Evolutionary conservation across 2,888 invertebrate genomes (phyloP), one percentile per base, ranked within the genome.

Genomic region (Xanthorhoe designata): DNA sequence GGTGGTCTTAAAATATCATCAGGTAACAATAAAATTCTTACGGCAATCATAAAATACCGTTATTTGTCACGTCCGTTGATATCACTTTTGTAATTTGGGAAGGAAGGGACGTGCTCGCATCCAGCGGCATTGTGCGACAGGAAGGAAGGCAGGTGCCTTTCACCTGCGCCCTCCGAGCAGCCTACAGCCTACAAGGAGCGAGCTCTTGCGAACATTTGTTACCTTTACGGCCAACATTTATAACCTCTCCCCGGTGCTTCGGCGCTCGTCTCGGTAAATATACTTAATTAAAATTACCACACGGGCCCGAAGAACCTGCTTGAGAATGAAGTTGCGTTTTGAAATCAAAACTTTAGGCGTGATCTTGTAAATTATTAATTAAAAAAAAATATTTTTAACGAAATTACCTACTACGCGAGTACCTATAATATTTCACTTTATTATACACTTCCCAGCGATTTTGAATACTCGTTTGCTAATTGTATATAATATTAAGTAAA

Each of bases 251-350:
- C 75, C 66, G 6, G 4, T 3, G 78, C 81, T 78, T 79, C 75
- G 74, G 78, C 79, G 83, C 86, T 83, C 84, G 82, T 86, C 83
- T 83, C 85, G 78, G 84, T 86, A 88, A 90, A 90, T 88, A 89
- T 87, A 87, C 85, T 91, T 91, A 91, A 91, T 91, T 91, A 91
- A 91, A 91, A 91, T 90, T 89, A 88, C 87, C 89, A 81, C 88
- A 86, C 86, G 82, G 81, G 76, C 76, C 85, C 82, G 80, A 69
- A 84, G 85, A 78, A 79, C 85, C 82, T 76, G 75, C 82, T 79
- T 79, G 79, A 82, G 83, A 79, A 78, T 74, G 80, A 83, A 87
- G 84, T 87, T 80, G 75, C 73, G 81, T 82, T 80, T 80, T 75
- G 78, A 78, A 83, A 84, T 84, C 54, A 82, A 84, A 87, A 85